Conservation (phyloP, 1,140 invertebrate genomes). For the Rhynchophorus ferrugineus region DNA sequence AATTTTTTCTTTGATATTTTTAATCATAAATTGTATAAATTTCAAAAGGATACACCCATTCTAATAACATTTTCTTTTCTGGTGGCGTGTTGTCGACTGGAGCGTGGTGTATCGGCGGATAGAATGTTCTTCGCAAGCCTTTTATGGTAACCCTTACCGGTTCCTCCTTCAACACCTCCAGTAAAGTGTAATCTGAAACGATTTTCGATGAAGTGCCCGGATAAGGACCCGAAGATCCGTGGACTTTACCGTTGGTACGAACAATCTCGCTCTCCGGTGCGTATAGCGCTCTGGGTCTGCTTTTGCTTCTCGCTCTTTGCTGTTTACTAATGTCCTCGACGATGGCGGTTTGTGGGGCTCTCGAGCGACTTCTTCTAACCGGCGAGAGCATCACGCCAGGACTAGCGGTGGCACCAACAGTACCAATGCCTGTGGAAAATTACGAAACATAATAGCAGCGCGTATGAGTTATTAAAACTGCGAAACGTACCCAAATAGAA, state of each 20-base stretch:
- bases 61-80: conserved; percentile 76
- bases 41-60: conserved; percentile 86
- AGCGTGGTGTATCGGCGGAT: conserved; percentile 75
- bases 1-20: no score
- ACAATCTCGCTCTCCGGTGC: conserved; percentile 71
- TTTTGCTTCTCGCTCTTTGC: conserved; percentile 67
- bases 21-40: no score
- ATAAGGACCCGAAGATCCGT: no score
- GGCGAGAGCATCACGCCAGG: conserved; percentile 50
- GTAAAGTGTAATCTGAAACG: conserved; percentile 64
- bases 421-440: conserved; percentile 40
- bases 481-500: conserved; percentile 61
- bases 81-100: conserved; percentile 76
- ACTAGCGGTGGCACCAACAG: conserved; percentile 40
- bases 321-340: conserved; percentile 51
- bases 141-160: conserved; percentile 75
- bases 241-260: conserved; percentile 58
- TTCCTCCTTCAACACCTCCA: conserved; percentile 77
- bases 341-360: conserved; percentile 46
- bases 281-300: conserved; percentile 67
- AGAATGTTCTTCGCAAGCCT: conserved; percentile 75
- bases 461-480: conserved; percentile 34
- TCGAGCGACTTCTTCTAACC: conserved; percentile 60
- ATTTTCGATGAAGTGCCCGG: no score
- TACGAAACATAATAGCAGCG: neutral